Percentiles rank a stretch among this genome's conserved stretches.
phyloP scores from a whole-genome alignment of 2,888 invertebrate species.

The Abrostola tripartita region DNA sequence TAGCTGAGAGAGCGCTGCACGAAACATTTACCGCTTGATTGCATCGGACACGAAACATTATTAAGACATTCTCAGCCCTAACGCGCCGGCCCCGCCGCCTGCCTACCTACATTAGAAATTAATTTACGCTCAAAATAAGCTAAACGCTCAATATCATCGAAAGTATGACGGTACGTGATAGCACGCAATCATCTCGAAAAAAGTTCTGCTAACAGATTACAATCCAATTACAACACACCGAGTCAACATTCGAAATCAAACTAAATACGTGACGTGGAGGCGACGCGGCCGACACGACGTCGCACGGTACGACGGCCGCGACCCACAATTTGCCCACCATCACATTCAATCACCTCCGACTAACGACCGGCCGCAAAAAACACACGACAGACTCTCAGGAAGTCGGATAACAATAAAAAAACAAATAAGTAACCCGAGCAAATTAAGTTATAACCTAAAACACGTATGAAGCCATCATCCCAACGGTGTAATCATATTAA shows the following conservation, averaged over 20 bases:
- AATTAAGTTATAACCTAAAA: conserved; percentile 89
- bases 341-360: conserved; percentile 86
- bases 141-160: conserved; percentile 54
- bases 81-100: conserved; percentile 59
- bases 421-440: conserved; percentile 86
- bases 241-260: conserved; percentile 73
- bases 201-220: conserved; percentile 68
- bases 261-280: conserved; percentile 66
- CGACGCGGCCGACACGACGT: conserved; percentile 35
- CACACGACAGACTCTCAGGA: conserved; percentile 85
- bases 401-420: conserved; percentile 86
- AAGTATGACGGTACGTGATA: conserved; percentile 55
- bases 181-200: conserved; percentile 58
- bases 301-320: conserved; percentile 50
- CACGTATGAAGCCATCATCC: conserved; percentile 89
- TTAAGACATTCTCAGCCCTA: conserved; percentile 66
- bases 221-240: conserved; percentile 73
- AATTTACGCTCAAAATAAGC: conserved; percentile 71
- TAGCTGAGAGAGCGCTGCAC: conserved; percentile 20
- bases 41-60: conserved; percentile 51
- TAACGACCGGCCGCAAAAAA: conserved; percentile 85
- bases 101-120: conserved; percentile 75
- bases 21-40: conserved; percentile 53
- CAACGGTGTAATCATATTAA: conserved; percentile 88
- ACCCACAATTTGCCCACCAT: conserved; percentile 81